Base-by-base conservation (phyloP, 1,140 invertebrate genomes). In the Drosophila sproati region DNA sequence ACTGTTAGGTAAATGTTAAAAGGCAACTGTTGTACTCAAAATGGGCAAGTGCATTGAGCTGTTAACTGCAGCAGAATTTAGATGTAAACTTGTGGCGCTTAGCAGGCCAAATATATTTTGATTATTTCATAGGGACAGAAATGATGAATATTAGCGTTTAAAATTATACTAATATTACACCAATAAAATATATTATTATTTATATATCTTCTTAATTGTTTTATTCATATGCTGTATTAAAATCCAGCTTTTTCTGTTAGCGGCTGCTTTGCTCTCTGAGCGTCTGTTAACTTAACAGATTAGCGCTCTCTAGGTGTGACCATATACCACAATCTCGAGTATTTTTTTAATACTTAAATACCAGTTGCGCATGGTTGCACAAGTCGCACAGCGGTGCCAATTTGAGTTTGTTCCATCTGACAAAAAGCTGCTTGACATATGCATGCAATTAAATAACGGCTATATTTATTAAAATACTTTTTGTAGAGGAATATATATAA, bases 1-100 rank as follows among this genome's bases (percentile, higher is more conserved):
- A 70, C 67, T 74, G 57, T 70, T 70, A 57, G 45, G 2, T 29
- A 7, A 5, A 71, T 74, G 66, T 74, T 69, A 62, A 20, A 20
- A 3, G 20, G 32, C 43, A 29, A 39, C 37, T 73, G 71, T 73
- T 69, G 60, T 48, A 73, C 71, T 73, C 71, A 55, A 73, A 73
- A 73, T 61, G 64, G 71, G 2, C n/a, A 68, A 59, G n/a, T 67
- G 50, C 41, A 5, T 10, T 61, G 31, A 41, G 37, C 70, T 68
- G 55, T 50, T 39, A 43, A 6, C 12, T 12, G n/a, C 29, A 54
- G 10, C 34, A 32, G 3, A 39, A 12, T 55, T 60, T 61, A 56
- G 56, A 55, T 7, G 6, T 5, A 50, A 60, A 41, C 39, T 43
- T 43, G 39, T 43, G 10, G 39, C 39, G 10, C 10, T n/a, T 2